Evolutionary conservation across 2,888 invertebrate species (phyloP).

Genomic region (Palloptera scutellata): DNA sequence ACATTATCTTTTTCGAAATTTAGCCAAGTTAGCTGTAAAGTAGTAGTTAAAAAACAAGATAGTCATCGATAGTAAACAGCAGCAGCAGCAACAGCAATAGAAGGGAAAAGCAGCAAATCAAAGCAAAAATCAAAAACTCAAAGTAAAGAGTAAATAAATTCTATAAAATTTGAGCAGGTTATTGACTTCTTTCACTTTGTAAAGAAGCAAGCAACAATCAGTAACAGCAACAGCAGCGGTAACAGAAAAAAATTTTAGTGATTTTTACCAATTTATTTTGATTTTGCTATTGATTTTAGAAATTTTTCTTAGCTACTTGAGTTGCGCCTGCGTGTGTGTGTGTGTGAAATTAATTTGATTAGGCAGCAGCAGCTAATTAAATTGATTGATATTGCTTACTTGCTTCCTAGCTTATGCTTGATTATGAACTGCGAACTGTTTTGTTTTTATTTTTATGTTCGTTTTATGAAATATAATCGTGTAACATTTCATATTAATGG

Average conservation of each 20-base stretch:
- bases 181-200: conserved; percentile 44
- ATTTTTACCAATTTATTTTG: neutral
- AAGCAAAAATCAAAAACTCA: neutral
- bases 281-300: conserved; percentile 2
- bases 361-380: conserved; percentile 28
- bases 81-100: neutral
- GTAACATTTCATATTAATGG: no score
- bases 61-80: conserved; percentile 45
- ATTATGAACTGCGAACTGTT: no score
- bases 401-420: neutral
- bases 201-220: neutral
- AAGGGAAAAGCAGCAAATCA: neutral
- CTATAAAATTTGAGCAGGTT: conserved; percentile 42
- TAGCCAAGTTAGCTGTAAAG: conserved; percentile 46
- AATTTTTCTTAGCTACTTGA: conserved; percentile 4
- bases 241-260: neutral
- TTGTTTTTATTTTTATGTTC: no score
- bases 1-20: conserved; percentile 35
- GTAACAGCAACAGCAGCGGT: neutral
- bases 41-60: conserved; percentile 36
- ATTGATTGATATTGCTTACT: conserved; percentile 22
- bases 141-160: conserved; percentile 2
- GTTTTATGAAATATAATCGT: no score
- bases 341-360: conserved; percentile 43
- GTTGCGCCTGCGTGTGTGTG: neutral